Evolutionary conservation across 1,140 invertebrate species (phyloP), one percentile per base, ranked within the genome.

Genomic region (Amphibalanus amphitrite): DNA sequence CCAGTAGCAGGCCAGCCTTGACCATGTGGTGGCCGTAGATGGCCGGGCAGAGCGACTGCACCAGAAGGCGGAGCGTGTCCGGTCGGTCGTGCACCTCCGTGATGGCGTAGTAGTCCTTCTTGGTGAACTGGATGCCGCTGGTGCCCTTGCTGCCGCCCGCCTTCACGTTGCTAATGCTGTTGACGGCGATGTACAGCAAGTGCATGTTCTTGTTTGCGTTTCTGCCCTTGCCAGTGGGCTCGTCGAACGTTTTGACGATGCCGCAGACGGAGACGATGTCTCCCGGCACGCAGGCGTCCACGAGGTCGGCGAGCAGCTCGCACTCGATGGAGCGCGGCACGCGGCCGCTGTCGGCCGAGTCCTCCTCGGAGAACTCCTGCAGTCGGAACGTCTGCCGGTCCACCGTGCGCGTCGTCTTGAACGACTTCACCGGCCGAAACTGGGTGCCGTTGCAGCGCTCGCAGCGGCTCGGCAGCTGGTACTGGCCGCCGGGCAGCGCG

Each of bases 1-100:
- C 89, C 23, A 97, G 82, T n/a, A 96, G 77, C 8, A 96, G 82
- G 8, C 91, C 94, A 28, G 93, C 91, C 83, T 98, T 98, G 0
- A 96, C 88, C 73, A 95, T 83, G 79, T 97, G 91, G 81, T 97
- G 91, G 0, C 95, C 95, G 82, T 90, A 96, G 78, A 98, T 95
- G 38, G 85, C 84, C 0, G 94, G 94, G 78, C 93, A 95, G 15
- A 97, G 79, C 0, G 94, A 97, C 73, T 90, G 85, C 0, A 93
- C 89, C 25, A 95, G 78, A 15, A 95, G 82, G 70, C 86, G 81
- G 77, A 94, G 92, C 17, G 92, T 82, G 77, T 91, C 84, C 33
- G 85, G 81, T 76, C 89, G 85, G 72, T 84, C 85, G 77, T 92
- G 89, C 72, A 96, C 90, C 82, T 90, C 87, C 86, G 87, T 83